Evolutionary conservation across 2,888 invertebrate genomes (phyloP).

Genomic region (Tromatobia lineatoria): DNA sequence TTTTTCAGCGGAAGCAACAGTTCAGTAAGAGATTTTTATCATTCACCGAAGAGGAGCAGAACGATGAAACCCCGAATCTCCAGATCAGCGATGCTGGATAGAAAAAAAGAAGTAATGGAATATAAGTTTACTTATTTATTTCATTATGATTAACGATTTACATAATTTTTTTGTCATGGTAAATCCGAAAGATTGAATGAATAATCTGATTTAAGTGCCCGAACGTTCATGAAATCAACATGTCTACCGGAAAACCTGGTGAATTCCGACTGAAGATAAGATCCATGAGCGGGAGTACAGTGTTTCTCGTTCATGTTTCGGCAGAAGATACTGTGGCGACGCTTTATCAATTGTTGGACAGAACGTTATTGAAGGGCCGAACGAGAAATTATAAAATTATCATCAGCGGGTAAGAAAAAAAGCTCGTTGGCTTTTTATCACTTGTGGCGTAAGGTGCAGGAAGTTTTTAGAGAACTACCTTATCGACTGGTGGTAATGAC

Average conservation of each 20-base stretch:
- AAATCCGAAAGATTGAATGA: background rate
- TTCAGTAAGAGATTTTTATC: slow-evolving; percentile 46
- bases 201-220: slow-evolving; percentile 74
- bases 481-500: background rate
- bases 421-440: background rate
- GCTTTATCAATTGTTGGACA: slow-evolving; percentile 80
- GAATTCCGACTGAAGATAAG: slow-evolving; percentile 79
- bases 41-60: slow-evolving; percentile 24
- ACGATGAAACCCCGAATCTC: slow-evolving; percentile 65
- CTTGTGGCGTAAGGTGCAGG: background rate
- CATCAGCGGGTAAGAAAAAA: slow-evolving; percentile 77
- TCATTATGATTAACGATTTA: background rate
- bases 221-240: slow-evolving; percentile 78
- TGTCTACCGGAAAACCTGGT: slow-evolving; percentile 74
- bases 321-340: slow-evolving; percentile 78
- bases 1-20: slow-evolving; percentile 60
- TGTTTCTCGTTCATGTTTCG: slow-evolving; percentile 80
- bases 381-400: slow-evolving; percentile 79
- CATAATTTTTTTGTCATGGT: background rate
- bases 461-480: background rate
- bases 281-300: slow-evolving; percentile 79
- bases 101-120: slow-evolving; percentile 68
- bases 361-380: slow-evolving; percentile 72
- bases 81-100: slow-evolving; percentile 71
- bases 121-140: slow-evolving; percentile 20